These are phyloP conservation scores for Todiramphus chloris DNA, from an alignment of 2,113 vertebrate genomes.

Conservation along the genomic window DNA sequence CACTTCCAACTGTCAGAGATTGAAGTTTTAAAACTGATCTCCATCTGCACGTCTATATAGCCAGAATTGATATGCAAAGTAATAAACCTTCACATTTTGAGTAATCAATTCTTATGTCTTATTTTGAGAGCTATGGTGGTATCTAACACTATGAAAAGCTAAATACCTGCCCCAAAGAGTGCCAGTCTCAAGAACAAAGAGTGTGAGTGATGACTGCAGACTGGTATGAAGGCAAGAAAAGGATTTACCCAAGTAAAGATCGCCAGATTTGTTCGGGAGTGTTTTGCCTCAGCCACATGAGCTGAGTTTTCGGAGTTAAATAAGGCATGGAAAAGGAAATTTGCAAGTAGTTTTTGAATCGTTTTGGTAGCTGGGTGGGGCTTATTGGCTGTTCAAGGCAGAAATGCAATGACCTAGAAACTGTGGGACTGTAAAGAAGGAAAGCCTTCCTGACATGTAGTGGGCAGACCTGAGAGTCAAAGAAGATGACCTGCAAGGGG, in stretches of 20 bases:
- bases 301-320: not conserved
- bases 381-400: not conserved
- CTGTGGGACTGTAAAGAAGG: not conserved
- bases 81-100: not conserved
- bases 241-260: not conserved
- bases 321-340: not conserved
- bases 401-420: not conserved
- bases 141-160: not conserved
- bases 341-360: not conserved
- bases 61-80: not conserved
- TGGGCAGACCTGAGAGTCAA: not conserved
- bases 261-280: not conserved
- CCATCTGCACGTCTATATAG: not conserved
- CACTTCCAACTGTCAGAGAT: not conserved
- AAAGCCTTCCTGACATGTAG: not conserved
- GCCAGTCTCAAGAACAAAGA: not conserved
- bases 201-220: not conserved
- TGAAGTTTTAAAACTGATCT: not conserved
- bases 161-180: not conserved
- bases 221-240: not conserved
- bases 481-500: not conserved
- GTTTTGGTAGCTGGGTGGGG: not conserved
- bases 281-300: not conserved
- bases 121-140: not conserved
- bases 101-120: not conserved